Base-by-base conservation (phyloP, 1,140 invertebrate genomes). In the Calycopis cecrops region DNA sequence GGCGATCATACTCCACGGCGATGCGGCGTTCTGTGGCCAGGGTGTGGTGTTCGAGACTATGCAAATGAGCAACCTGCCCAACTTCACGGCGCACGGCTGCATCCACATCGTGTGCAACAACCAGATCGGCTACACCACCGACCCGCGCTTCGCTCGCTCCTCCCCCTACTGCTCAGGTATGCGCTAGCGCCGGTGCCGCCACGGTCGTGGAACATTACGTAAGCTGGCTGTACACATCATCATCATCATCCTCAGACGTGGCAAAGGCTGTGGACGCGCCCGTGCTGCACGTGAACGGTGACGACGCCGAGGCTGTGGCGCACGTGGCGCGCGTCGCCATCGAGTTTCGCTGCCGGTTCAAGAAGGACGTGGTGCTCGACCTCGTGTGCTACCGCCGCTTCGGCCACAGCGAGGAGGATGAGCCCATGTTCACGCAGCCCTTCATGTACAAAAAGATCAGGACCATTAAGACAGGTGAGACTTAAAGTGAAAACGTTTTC, bases 401-500 rank as follows among this genome's bases (percentile, higher is more conserved):
- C 76, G 97, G 97, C 0, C 97, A 98, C 88, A 98, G 97, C 80
- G 97, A 98, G 87, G 92, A 95, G 67, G 97, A 98, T 79, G 96
- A 98, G 76, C 97, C 97, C 0, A 96, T 95, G 93, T 95, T 97
- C 76, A 98, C 97, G 11, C 96, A 98, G 72, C 97, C 97, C 0
- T 87, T 97, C 8, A 98, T 98, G 96, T 98, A 98, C 85, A 94
- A 95, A 67, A 93, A 93, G 65, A 97, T 98, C 47, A 86, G 88
- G 10, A 89, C 89, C 44, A 90, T 90, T 33, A 90, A 91, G 50
- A 91, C 92, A 11, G 89, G 92, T 60, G n/a, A n/a, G n/a, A n/a
- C n/a, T n/a, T n/a, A n/a, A n/a, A n/a, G n/a, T n/a, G n/a, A n/a
- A n/a, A n/a, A n/a, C n/a, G n/a, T n/a, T n/a, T n/a, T n/a, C n/a